Evolutionary conservation across 2,797 vertebrate species (phyloP), one percentile per base, ranked within the genome.

Genomic region (Poliocrania exsul): DNA sequence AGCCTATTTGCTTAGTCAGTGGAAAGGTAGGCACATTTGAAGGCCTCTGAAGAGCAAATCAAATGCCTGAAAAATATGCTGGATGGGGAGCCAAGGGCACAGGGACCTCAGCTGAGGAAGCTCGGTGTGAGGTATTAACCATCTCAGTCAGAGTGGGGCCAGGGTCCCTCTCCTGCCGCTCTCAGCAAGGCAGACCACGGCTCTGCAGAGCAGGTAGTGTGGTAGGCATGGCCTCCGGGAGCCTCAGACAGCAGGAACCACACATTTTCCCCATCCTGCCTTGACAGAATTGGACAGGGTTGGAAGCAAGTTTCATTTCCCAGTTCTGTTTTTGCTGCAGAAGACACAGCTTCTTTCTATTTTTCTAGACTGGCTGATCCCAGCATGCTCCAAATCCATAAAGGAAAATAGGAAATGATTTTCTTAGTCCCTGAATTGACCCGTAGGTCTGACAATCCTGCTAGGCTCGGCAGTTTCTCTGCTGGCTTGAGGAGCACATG

Each of bases 401-500:
- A 95, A 96, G 86, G 95, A 90, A 96, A 96, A 95, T 91, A 95
- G 84, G 93, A 97, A 95, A 97, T 96, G 56, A 97, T 95, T 96
- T 95, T 92, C 93, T 94, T 94, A 95, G 91, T 94, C 93, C 82
- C 94, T 95, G 93, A 91, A 91, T 65, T 97, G 95, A 96, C 96
- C 94, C 25, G 3, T 82, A 95, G 92, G 89, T 88, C 69, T 94
- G 91, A 79, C 9, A 14, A 90, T 95, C 95, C 93, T 94, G 91
- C 95, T 89, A 94, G 88, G 90, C 93, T 97, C 29, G 56, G 93
- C 96, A 96, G 81, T 96, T 97, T 94, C 95, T 93, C 92, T 85
- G 74, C 74, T 92, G 89, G 90, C 85, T 93, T 64, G 64, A 96
- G 91, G 60, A 96, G 79, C 9, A 18, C 80, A 66, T 94, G 94